Percentiles rank a stretch among this genome's conserved stretches.
Evolutionary conservation across 2,888 invertebrate genomes (phyloP).

Genomic region (Ectemnius lituratus): DNA sequence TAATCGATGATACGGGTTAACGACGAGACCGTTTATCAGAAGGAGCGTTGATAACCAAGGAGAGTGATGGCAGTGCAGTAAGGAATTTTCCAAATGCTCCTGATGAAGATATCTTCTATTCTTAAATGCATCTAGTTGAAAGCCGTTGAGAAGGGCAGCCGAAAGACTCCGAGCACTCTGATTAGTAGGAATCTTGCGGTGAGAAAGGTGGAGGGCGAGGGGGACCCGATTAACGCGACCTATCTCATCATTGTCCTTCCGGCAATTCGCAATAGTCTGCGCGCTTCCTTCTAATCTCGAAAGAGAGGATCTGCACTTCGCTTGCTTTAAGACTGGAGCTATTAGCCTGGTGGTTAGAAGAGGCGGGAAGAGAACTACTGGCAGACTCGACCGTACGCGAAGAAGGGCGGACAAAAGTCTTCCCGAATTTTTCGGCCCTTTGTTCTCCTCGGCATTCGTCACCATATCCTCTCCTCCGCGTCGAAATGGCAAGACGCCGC

Average conservation of each 20-base stretch:
- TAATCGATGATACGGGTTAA: slow-evolving; percentile 41
- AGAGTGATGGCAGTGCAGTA: slow-evolving; percentile 4
- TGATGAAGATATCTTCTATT: too few species aligned
- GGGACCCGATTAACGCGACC: slow-evolving; percentile 61
- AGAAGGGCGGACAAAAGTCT: slow-evolving; percentile 25
- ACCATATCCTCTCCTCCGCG: slow-evolving; percentile 13
- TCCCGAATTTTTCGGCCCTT: slow-evolving; percentile 33
- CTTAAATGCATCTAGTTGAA: not conserved
- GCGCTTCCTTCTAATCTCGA: slow-evolving; percentile 44
- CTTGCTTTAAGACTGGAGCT: slow-evolving; percentile 36
- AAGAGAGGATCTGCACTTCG: slow-evolving; percentile 21
- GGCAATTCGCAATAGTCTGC: slow-evolving; percentile 50
- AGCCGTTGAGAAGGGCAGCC: not conserved
- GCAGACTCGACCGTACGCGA: not conserved
- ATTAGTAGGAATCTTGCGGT: slow-evolving; percentile 33
- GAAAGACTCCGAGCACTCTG: slow-evolving; percentile 37
- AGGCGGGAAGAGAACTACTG: not conserved
- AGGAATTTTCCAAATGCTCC: too few species aligned
- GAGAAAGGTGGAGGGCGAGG: slow-evolving; percentile 32
- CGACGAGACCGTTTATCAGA: slow-evolving; percentile 22
- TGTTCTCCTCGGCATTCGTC: slow-evolving; percentile 35
- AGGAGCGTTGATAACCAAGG: slow-evolving; percentile 22
- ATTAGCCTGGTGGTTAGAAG: slow-evolving; percentile 27
- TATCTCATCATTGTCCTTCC: slow-evolving; percentile 51
- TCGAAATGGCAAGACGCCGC: slow-evolving; percentile 8